phyloP scores from a whole-genome alignment of 35 echinoderm and acorn worm species.

The Acanthaster planci region DNA sequence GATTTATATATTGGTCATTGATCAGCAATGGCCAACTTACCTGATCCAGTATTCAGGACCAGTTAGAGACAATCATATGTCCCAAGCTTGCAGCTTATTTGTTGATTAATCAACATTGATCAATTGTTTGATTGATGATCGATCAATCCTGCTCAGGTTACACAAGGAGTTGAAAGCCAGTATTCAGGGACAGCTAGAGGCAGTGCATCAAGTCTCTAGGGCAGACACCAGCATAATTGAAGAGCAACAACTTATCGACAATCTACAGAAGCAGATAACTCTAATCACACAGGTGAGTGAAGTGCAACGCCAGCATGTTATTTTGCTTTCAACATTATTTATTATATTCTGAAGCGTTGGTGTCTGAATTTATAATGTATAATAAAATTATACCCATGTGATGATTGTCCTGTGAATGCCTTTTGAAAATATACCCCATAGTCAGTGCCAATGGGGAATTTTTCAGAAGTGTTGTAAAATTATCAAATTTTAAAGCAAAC shows the following conservation, averaged over 20 bases:
- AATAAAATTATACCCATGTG: background rate
- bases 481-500: no score
- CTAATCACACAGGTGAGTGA: constrained; percentile 38
- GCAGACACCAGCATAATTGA: constrained; percentile 11
- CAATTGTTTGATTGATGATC: background rate
- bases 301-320: constrained; percentile 1
- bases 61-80: background rate
- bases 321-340: background rate
- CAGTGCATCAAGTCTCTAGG: constrained; percentile 26
- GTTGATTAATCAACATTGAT: background rate
- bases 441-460: no score
- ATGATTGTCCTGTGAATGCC: background rate
- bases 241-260: constrained; percentile 49
- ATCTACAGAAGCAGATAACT: constrained; percentile 59
- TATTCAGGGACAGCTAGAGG: constrained; percentile 71
- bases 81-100: no score
- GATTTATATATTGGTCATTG: no score
- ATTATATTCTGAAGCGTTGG: background rate
- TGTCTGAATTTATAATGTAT: background rate
- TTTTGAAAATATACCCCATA: no score
- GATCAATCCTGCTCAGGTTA: constrained; percentile 30
- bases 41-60: no score
- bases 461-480: no score
- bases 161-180: constrained; percentile 66
- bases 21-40: no score